Evolutionary conservation across 1,140 invertebrate species (phyloP).

Genomic region (Formica exsecta): DNA sequence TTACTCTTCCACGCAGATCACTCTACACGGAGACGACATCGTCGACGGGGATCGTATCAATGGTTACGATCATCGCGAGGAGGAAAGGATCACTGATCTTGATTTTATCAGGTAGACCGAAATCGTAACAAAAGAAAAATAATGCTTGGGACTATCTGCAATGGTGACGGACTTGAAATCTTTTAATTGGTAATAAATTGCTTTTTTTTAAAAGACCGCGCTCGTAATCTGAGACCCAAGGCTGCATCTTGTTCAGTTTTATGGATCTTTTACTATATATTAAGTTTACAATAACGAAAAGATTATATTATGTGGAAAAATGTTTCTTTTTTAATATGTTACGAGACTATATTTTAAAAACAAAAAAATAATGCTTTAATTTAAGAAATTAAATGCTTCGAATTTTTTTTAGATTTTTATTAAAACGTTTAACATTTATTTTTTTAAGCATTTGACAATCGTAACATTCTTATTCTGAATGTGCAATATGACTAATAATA

Average conservation of each 20-base stretch:
- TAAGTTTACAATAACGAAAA: too few relatives aligned
- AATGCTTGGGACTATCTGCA: too few relatives aligned
- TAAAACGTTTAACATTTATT: not conserved
- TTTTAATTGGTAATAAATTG: not conserved
- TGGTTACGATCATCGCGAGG: slow-evolving; percentile 74
- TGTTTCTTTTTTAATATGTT: too few relatives aligned
- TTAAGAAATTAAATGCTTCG: not conserved
- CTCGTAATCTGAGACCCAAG: not conserved
- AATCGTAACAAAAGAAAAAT: not conserved
- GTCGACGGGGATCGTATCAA: slow-evolving; percentile 75
- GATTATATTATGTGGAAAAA: too few relatives aligned
- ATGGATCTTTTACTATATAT: not conserved
- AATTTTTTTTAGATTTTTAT: not conserved
- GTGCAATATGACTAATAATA: not conserved
- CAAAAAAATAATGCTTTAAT: not conserved
- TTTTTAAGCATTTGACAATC: not conserved
- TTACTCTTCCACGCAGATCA: slow-evolving; percentile 85
- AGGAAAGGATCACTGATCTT: slow-evolving; percentile 76
- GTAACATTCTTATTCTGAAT: not conserved
- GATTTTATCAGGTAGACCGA: slow-evolving; percentile 84
- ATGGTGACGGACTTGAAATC: not conserved
- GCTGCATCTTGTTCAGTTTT: not conserved
- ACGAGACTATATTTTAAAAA: too few relatives aligned
- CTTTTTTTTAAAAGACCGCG: not conserved
- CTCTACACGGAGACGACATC: slow-evolving; percentile 77